A percentile compares a stretch with the other conserved stretches of the same genome.
Conservation (phyloP, 1,140 invertebrate species). For the Trachymyrmex cornetzi region DNA sequence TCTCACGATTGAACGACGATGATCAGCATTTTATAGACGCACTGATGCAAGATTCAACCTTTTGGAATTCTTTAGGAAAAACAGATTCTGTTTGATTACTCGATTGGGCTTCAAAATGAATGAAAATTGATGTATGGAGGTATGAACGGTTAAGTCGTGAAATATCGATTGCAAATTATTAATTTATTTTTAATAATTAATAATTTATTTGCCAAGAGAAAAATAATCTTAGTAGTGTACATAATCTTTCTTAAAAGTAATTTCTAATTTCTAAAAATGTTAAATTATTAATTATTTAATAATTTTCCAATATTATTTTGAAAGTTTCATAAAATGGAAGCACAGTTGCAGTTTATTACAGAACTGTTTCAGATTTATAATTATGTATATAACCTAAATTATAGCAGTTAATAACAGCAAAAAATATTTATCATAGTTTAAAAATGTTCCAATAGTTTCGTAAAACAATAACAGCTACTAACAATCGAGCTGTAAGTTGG, state of each 20-base stretch:
- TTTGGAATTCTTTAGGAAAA: not conserved
- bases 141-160: not conserved
- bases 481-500: not conserved
- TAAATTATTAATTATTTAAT: not conserved
- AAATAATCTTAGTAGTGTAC: not conserved
- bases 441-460: not conserved
- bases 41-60: not conserved
- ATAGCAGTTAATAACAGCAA: not conserved
- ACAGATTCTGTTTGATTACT: not conserved
- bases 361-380: not conserved
- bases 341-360: not conserved
- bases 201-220: not conserved
- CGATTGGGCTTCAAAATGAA: not conserved
- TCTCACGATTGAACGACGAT: constrained; percentile 62
- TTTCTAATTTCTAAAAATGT: not conserved
- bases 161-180: constrained; percentile 42
- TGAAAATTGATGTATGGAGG: not conserved
- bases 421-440: not conserved
- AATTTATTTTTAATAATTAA: not conserved
- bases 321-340: not conserved
- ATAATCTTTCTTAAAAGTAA: not conserved
- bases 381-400: not conserved
- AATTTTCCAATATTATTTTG: not conserved
- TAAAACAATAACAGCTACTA: not conserved
- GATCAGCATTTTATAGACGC: constrained; percentile 62